Evolutionary conservation across 1,140 invertebrate species (phyloP).

Genomic region (Drosophila nigrodunni): DNA sequence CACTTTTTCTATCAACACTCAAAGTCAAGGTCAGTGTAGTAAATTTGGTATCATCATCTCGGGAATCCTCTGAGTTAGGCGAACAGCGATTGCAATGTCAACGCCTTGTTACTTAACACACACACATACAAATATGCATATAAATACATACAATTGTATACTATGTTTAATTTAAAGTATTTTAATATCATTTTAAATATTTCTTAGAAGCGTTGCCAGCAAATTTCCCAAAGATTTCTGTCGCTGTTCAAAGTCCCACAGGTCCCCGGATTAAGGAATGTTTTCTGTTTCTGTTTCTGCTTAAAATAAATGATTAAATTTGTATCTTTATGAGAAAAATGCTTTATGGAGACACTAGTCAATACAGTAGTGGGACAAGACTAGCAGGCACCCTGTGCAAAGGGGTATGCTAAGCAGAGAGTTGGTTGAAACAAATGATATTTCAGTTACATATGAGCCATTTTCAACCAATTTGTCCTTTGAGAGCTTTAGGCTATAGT

Average conservation of each 20-base stretch:
- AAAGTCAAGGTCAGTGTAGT: conserved; percentile 54
- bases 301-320: not conserved
- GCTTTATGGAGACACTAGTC: not conserved
- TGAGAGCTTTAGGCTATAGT: too few relatives aligned
- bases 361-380: not conserved
- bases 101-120: conserved; percentile 46
- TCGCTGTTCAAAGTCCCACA: not conserved
- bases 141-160: conserved; percentile 1
- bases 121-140: not conserved
- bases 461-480: too few relatives aligned
- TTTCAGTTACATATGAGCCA: too few relatives aligned
- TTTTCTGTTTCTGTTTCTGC: not conserved
- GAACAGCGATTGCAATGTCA: conserved; percentile 39
- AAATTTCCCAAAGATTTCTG: conserved; percentile 14
- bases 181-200: conserved; percentile 39
- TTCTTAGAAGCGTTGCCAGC: conserved; percentile 20
- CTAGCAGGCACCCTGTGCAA: not conserved
- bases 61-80: not conserved
- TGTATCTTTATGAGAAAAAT: not conserved
- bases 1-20: conserved; percentile 41
- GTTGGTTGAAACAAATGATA: too few relatives aligned
- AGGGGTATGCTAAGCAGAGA: too few relatives aligned
- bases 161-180: conserved; percentile 28
- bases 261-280: not conserved
- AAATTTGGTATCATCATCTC: conserved; percentile 2